Conservation (phyloP, 2,113 vertebrate species). For the Dasyurus viverrinus region DNA sequence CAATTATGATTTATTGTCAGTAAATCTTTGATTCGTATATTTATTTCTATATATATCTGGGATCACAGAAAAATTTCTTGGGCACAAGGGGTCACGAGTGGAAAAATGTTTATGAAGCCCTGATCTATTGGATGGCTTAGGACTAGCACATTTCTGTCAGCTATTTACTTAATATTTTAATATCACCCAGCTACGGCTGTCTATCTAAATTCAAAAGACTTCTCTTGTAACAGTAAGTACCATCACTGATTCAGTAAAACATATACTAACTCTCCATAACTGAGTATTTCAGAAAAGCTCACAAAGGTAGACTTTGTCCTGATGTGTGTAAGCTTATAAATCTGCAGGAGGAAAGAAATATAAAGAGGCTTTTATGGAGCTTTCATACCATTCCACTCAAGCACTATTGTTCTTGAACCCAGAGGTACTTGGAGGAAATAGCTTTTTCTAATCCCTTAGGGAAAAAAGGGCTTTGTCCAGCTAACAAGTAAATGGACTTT, state of each 20-base stretch:
- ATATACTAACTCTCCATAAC: neutral
- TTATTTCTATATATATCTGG: too few species aligned
- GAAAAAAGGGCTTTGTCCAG: constrained; percentile 12
- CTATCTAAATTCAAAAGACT: neutral
- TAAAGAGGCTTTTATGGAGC: neutral
- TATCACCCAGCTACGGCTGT: neutral
- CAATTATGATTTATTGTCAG: too few species aligned
- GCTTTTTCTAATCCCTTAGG: constrained; percentile 26
- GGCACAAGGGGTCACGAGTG: too few species aligned
- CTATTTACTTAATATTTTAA: neutral
- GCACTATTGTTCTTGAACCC: neutral
- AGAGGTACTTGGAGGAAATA: constrained; percentile 9
- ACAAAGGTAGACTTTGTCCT: neutral
- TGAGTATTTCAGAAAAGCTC: neutral
- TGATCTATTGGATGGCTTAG: neutral
- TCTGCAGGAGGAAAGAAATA: neutral
- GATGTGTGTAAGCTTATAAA: neutral
- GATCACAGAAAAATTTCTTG: too few species aligned
- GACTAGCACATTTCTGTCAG: neutral
- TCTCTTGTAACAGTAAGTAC: neutral
- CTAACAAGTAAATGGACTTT: constrained; percentile 5
- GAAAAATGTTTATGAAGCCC: too few species aligned
- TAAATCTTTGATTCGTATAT: too few species aligned
- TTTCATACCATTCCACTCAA: neutral
- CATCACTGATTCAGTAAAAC: neutral